phyloP scores from a whole-genome alignment of 2,113 vertebrate species.

The Cebus imitator region DNA sequence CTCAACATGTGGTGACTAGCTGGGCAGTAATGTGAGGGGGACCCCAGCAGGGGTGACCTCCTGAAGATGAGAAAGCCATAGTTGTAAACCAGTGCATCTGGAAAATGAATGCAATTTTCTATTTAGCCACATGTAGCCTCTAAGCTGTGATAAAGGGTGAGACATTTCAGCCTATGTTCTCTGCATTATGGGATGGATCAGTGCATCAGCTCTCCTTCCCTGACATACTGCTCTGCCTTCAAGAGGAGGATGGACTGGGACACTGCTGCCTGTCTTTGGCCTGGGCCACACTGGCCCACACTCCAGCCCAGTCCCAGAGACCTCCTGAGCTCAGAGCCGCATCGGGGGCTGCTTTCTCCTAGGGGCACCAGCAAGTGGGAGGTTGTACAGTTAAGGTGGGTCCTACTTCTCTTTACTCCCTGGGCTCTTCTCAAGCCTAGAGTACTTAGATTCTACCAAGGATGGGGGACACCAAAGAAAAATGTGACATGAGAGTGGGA shows the following conservation, averaged over 20 bases:
- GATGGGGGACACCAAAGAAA: neutral
- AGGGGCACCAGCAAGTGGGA: no score
- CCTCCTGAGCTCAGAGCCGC: no score
- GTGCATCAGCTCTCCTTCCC: neutral
- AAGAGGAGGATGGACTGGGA: neutral
- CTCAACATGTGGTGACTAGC: neutral
- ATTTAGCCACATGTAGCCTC: neutral
- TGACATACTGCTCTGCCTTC: neutral
- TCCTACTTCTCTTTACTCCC: neutral
- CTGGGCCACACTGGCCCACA: rapidly evolving
- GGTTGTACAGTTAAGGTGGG: neutral
- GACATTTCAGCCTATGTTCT: neutral
- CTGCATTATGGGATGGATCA: neutral
- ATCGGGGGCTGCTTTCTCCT: neutral
- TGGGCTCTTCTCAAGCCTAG: neutral
- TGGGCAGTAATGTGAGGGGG: neutral
- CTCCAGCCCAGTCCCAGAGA: neutral
- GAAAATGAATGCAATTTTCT: neutral
- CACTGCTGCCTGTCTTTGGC: neutral
- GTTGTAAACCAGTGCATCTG: neutral
- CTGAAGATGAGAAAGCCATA: neutral
- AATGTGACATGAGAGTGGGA: neutral
- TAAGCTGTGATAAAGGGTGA: neutral
- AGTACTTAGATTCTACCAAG: neutral
- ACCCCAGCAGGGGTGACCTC: neutral